Conservation (phyloP, 2,797 vertebrate genomes). For the Triplophysa bombifrons region DNA sequence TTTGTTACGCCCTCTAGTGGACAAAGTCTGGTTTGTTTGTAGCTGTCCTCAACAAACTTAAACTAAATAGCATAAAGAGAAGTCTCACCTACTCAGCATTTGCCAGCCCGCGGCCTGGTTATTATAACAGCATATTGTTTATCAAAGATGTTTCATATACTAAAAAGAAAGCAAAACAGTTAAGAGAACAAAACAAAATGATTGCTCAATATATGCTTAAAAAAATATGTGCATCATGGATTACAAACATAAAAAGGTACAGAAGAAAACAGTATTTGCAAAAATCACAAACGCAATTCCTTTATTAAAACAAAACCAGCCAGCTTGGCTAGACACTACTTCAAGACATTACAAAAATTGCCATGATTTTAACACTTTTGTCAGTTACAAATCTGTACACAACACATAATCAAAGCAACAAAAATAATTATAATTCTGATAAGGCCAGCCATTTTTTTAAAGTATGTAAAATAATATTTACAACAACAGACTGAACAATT, state of each 20-base stretch:
- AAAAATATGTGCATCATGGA: neutral
- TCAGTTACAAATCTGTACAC: conserved; percentile 52
- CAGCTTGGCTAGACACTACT: conserved; percentile 47
- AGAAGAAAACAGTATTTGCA: neutral
- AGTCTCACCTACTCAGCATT: neutral
- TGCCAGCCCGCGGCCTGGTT: neutral
- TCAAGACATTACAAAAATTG: conserved; percentile 51
- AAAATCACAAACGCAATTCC: conserved; percentile 46
- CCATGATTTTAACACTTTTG: conserved; percentile 28
- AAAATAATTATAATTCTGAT: conserved; percentile 22
- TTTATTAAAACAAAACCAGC: conserved; percentile 48
- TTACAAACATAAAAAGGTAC: neutral
- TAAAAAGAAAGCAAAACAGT: neutral
- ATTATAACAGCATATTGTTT: neutral
- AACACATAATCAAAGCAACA: conserved; percentile 43
- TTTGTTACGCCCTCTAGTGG: conserved; percentile 70
- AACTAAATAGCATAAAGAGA: neutral
- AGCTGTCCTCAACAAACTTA: neutral
- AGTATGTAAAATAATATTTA: conserved; percentile 40
- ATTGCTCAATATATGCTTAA: neutral
- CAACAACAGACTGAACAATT: conserved; percentile 5
- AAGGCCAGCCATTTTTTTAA: conserved; percentile 20
- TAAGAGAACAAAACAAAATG: neutral
- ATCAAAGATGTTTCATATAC: neutral
- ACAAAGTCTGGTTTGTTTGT: neutral